phyloP scores from a whole-genome alignment of 2,888 invertebrate species.

The Electrophaes corylata region DNA sequence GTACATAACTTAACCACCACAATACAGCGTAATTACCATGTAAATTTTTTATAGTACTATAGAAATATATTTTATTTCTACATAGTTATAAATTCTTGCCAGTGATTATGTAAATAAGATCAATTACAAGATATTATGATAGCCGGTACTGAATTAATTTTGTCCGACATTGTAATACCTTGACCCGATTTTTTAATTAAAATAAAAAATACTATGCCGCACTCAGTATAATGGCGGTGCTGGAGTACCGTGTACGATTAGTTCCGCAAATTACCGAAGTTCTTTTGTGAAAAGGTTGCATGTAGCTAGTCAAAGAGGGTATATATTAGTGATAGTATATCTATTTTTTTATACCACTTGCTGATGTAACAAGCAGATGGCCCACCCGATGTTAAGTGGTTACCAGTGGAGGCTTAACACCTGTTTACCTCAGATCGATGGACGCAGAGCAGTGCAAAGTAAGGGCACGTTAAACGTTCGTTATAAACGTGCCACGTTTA shows the following conservation, averaged over 20 bases:
- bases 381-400: too few species aligned
- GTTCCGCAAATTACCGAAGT: neutral
- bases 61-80: neutral
- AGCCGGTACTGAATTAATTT: constrained; percentile 9
- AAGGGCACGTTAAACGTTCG: too few species aligned
- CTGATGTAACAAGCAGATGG: too few species aligned
- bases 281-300: neutral
- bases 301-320: neutral
- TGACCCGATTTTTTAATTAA: constrained; percentile 10
- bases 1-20: too few species aligned
- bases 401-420: too few species aligned
- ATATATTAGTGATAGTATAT: too few species aligned
- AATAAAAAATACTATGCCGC: neutral
- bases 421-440: too few species aligned
- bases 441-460: too few species aligned
- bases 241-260: neutral
- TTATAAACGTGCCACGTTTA: too few species aligned
- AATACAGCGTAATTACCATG: too few species aligned
- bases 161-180: neutral
- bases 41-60: neutral
- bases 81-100: constrained; percentile 1
- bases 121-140: constrained; percentile 11
- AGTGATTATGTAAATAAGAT: constrained; percentile 9
- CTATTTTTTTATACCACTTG: too few species aligned
- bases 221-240: too few species aligned